A percentile compares a stretch with the other conserved stretches of the same genome.
phyloP scores from a whole-genome alignment of 2,888 invertebrate genomes.

The Exocentrus adspersus region DNA sequence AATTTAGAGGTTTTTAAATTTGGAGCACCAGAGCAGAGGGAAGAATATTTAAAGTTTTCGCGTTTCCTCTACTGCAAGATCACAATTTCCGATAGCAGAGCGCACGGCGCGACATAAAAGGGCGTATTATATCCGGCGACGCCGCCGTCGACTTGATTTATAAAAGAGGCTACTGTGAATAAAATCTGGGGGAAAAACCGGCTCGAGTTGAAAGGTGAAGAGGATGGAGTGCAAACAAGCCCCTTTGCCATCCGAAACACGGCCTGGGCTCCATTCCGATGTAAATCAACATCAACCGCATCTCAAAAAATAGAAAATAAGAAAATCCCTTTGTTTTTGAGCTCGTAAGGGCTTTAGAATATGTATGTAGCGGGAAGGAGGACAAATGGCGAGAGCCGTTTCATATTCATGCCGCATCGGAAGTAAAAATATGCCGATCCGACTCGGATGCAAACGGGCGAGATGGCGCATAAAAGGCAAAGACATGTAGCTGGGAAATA shows the following conservation, averaged over 20 bases:
- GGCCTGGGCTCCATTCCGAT: slow-evolving; percentile 13
- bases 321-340: slow-evolving; percentile 42
- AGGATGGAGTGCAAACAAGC: slow-evolving; percentile 24
- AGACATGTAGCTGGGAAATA: slow-evolving; percentile 17
- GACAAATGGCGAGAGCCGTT: slow-evolving; percentile 44
- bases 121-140: neutral
- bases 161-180: slow-evolving; percentile 14
- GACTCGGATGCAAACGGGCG: slow-evolving; percentile 27
- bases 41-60: no score
- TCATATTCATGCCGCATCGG: slow-evolving; percentile 42
- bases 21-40: neutral
- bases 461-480: slow-evolving; percentile 12
- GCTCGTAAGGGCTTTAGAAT: slow-evolving; percentile 41
- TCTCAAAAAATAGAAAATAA: slow-evolving; percentile 38
- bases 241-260: slow-evolving; percentile 18
- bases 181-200: slow-evolving; percentile 11
- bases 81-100: neutral
- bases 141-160: neutral
- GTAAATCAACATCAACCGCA: slow-evolving; percentile 25
- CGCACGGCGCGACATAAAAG: neutral
- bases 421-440: slow-evolving; percentile 32
- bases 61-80: neutral
- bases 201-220: slow-evolving; percentile 21
- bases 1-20: no score
- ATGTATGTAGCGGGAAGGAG: slow-evolving; percentile 41